Evolutionary conservation across 2,113 vertebrate genomes (phyloP).

Genomic region (Tachuris rubrigastra): DNA sequence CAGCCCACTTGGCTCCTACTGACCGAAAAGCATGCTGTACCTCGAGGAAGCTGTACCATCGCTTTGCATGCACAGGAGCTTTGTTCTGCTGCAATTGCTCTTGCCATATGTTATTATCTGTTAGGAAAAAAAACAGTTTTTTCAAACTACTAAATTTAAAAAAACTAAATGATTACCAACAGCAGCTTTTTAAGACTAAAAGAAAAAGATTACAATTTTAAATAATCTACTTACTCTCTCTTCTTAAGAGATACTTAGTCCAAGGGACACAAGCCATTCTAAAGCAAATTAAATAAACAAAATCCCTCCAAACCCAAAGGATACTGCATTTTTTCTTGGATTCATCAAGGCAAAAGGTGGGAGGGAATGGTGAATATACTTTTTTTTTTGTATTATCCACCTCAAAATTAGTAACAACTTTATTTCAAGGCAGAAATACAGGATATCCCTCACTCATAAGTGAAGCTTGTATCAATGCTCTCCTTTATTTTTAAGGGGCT

Average conservation of each 20-base stretch:
- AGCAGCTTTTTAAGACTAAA: neutral
- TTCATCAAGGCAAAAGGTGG: neutral
- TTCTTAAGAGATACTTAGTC: neutral
- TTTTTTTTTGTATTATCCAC: neutral
- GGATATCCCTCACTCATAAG: neutral
- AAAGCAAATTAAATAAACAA: neutral
- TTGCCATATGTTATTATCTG: constrained; percentile 82
- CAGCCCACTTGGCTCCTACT: constrained; percentile 82
- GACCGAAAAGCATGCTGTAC: constrained; percentile 81
- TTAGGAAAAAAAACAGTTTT: neutral
- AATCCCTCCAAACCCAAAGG: neutral
- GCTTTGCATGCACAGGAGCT: constrained; percentile 80
- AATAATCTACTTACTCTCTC: neutral
- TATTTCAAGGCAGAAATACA: neutral
- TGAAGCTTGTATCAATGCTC: neutral
- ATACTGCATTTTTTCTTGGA: neutral
- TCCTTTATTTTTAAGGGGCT: neutral
- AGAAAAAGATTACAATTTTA: neutral
- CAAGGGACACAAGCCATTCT: neutral
- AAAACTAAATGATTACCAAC: neutral
- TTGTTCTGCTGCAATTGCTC: constrained; percentile 71
- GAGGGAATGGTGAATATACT: neutral
- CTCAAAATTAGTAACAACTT: neutral
- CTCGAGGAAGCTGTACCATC: constrained; percentile 92
- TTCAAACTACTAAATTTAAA: neutral